Evolutionary conservation across 2,888 invertebrate species (phyloP), one percentile per base, ranked within the genome.

Genomic region (Rotaria socialis): DNA sequence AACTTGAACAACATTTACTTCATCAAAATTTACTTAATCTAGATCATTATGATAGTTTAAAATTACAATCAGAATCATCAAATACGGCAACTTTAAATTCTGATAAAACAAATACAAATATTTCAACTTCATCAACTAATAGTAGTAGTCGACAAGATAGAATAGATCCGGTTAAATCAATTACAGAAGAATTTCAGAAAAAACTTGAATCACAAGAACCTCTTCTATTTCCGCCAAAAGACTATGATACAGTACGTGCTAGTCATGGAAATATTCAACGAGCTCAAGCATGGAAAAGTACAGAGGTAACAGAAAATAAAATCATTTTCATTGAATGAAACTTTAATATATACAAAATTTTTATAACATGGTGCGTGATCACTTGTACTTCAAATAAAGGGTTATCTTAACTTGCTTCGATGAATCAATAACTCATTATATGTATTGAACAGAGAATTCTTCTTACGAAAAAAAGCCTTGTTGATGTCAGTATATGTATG

Each of bases 151-250:
- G 24, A 14, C 47, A 22, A 47, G 47, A 47, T 11, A 47, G 14
- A 47, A 47, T 47, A 7, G 80, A 80, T 80, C 80, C 80, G 8
- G 47, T 80, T 80, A 80, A 80, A 80, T 80, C 80, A n/a, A 80
- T 80, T 24, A 80, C 80, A 80, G 47, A 80, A 47, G 80, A 80
- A 80, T n/a, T 80, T 8, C 80, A 80, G 7, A 80, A 80, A 41
- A 80, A 80, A 80, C 47, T 80, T 47, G 47, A 80, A n/a, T 47
- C 43, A 24, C 80, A 47, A 47, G 11, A 80, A 47, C 80, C 80
- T 14, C 43, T 80, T 10, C 19, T 80, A 80, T 80, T 80, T n/a
- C 80, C 80, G 8, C 80, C 80, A 47, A 80, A 80, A 80, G 80
- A 80, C 35, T 80, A 80, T 80, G 80, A 80, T 47, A 80, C 80